Conservation (phyloP, 1,140 invertebrate genomes). For the Pseudomyrmex concolor region DNA sequence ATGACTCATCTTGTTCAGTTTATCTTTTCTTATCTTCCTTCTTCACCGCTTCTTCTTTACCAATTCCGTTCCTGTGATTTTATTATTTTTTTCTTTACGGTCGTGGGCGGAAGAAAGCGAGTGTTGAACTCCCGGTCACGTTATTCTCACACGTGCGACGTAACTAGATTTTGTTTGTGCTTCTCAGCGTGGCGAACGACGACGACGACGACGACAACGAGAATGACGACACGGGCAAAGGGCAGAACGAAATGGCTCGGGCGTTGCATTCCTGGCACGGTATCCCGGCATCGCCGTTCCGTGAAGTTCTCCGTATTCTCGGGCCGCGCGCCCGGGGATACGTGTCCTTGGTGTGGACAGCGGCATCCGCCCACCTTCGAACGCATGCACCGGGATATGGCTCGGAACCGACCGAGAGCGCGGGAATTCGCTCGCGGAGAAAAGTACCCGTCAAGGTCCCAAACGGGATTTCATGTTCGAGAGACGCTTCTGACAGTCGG, state of each 20-base stretch:
- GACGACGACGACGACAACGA: conserved; percentile 28
- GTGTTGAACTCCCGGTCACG: conserved; percentile 40
- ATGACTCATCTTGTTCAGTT: conserved; percentile 81
- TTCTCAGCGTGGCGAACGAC: conserved; percentile 23
- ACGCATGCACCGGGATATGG: conserved; percentile 45
- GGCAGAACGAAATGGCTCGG: conserved; percentile 62
- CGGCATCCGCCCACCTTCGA: conserved; percentile 72
- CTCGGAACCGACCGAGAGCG: conserved; percentile 37
- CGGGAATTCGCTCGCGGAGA: conserved; percentile 53
- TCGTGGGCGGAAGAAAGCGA: neutral
- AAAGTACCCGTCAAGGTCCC: conserved; percentile 61
- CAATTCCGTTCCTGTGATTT: conserved; percentile 16
- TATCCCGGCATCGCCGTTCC: conserved; percentile 61
- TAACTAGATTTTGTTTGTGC: conserved; percentile 42
- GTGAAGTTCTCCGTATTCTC: conserved; percentile 75
- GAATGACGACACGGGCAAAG: conserved; percentile 47
- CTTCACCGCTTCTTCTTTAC: conserved; percentile 13
- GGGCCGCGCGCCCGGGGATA: conserved; percentile 63
- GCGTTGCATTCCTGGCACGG: conserved; percentile 66
- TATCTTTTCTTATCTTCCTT: conserved; percentile 62
- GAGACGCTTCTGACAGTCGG: conserved; percentile 46
- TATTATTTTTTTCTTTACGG: neutral
- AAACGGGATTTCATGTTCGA: conserved; percentile 52
- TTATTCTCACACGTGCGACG: conserved; percentile 62
- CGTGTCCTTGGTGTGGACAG: conserved; percentile 66